Evolutionary conservation across 1,140 invertebrate species (phyloP).

Genomic region (Drosophila nebulosa): DNA sequence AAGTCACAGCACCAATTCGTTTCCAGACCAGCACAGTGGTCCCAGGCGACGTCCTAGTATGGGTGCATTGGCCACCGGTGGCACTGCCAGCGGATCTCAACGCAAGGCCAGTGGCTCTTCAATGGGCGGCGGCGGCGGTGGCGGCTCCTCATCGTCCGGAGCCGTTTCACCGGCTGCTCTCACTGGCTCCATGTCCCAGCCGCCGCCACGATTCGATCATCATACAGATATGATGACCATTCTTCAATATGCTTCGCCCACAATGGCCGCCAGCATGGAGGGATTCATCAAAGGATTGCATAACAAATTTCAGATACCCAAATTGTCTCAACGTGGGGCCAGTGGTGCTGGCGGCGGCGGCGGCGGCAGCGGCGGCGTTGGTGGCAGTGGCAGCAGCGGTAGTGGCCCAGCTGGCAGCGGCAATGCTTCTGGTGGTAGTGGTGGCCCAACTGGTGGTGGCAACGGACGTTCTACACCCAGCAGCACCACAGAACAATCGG

Average conservation of each 20-base stretch:
- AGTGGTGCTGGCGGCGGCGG: constrained; percentile 15
- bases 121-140: not conserved
- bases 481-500: constrained; percentile 12
- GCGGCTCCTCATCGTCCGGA: constrained; percentile 37
- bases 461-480: constrained; percentile 22
- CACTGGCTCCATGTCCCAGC: constrained; percentile 54
- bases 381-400: not conserved
- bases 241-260: constrained; percentile 70
- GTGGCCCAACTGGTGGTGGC: constrained; percentile 7
- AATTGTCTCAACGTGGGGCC: constrained; percentile 83
- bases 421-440: not conserved
- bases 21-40: constrained; percentile 45
- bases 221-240: constrained; percentile 79
- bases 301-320: constrained; percentile 93
- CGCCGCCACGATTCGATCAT: constrained; percentile 64
- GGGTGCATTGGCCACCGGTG: constrained; percentile 29
- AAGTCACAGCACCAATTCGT: constrained; percentile 70
- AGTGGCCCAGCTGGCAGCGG: not conserved
- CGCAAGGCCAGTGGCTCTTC: constrained; percentile 36
- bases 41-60: constrained; percentile 57
- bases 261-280: constrained; percentile 83
- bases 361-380: constrained; percentile 15
- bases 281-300: constrained; percentile 89
- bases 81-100: constrained; percentile 17
- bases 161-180: constrained; percentile 53